phyloP scores from a whole-genome alignment of 2,888 invertebrate genomes.

The Eilema griseolum region DNA sequence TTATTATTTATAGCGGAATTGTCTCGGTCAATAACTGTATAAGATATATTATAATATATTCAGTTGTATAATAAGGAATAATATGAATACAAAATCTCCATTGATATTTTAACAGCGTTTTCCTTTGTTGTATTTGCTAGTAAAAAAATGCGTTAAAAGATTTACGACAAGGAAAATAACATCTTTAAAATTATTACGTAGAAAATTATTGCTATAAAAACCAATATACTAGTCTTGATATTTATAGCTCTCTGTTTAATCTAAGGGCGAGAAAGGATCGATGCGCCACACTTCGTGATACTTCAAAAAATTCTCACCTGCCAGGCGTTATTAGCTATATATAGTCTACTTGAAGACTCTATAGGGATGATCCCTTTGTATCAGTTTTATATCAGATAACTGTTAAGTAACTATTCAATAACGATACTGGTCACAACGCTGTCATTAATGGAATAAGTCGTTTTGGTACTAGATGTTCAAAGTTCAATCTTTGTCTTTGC shows the following conservation, averaged over 20 bases:
- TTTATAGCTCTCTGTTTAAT: neutral
- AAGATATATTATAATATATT: neutral
- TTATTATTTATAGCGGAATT: slow-evolving; percentile 14
- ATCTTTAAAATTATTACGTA: too few relatives aligned
- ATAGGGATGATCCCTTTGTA: neutral
- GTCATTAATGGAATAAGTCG: neutral
- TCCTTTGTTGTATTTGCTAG: neutral
- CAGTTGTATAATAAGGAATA: neutral
- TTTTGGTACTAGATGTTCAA: neutral
- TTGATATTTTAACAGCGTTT: neutral
- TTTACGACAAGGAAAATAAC: neutral
- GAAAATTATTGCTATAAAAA: neutral
- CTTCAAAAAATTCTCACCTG: too few relatives aligned
- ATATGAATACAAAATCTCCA: neutral
- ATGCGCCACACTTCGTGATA: neutral
- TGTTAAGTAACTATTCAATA: neutral
- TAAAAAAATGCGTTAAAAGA: too few relatives aligned
- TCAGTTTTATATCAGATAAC: too few relatives aligned
- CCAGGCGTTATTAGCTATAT: neutral
- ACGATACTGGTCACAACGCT: too few relatives aligned
- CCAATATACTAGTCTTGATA: neutral
- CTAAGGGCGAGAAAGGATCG: slow-evolving; percentile 5
- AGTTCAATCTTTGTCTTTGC: neutral
- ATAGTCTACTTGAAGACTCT: neutral
- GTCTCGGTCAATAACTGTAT: slow-evolving; percentile 5